Conservation (phyloP, 2,113 vertebrate species). For the Colaptes auratus region DNA sequence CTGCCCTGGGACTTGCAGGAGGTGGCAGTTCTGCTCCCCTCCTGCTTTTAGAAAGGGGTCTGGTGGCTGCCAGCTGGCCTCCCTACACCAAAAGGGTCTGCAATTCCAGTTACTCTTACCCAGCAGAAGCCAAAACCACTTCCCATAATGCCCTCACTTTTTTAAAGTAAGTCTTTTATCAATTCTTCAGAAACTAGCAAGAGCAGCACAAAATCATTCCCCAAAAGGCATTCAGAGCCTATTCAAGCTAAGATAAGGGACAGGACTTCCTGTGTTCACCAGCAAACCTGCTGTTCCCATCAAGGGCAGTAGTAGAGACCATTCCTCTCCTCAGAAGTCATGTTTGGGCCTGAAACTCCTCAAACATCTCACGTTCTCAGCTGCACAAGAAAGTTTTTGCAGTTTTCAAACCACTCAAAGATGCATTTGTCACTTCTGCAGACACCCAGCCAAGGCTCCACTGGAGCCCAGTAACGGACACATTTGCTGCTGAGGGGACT, state of each 20-base stretch:
- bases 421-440: accelerated
- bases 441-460: not conserved
- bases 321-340: not conserved
- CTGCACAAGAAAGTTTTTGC: not conserved
- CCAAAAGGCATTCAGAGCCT: not conserved
- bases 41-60: not conserved
- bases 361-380: accelerated
- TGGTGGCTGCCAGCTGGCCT: accelerated
- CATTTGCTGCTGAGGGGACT: accelerated
- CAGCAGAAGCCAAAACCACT: not conserved
- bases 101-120: not conserved
- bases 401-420: not conserved
- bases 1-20: accelerated
- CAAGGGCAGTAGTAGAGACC: not conserved
- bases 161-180: not conserved
- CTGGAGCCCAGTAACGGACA: accelerated
- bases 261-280: not conserved
- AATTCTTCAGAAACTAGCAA: not conserved
- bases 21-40: not conserved
- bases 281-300: not conserved
- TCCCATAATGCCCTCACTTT: not conserved
- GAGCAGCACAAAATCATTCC: not conserved
- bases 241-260: not conserved
- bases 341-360: not conserved
- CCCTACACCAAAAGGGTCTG: not conserved